Percentiles rank a stretch among this genome's conserved stretches.
Conservation (phyloP, 2,113 vertebrate species). For the Sula dactylatra region DNA sequence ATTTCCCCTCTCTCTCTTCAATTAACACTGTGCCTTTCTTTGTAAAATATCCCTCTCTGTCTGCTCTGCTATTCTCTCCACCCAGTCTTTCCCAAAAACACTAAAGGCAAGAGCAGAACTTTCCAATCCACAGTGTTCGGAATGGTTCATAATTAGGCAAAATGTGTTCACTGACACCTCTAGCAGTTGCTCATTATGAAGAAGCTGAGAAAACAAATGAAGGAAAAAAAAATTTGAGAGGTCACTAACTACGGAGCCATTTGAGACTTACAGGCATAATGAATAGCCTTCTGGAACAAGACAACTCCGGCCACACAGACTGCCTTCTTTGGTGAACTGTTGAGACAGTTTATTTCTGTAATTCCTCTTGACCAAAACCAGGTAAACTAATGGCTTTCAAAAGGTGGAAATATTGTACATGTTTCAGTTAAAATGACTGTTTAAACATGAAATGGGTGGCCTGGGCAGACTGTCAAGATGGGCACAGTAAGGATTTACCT, state of each 20-base stretch:
- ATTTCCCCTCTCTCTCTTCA: background rate
- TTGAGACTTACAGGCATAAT: background rate
- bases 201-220: slow-evolving; percentile 4
- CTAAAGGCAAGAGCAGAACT: background rate
- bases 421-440: background rate
- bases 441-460: background rate
- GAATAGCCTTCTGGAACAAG: background rate
- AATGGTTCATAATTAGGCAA: background rate
- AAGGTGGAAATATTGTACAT: background rate
- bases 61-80: background rate
- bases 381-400: background rate
- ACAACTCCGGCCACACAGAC: background rate
- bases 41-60: background rate
- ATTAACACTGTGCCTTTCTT: background rate
- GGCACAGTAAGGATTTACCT: background rate
- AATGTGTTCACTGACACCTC: slow-evolving; percentile 3
- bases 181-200: background rate
- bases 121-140: background rate
- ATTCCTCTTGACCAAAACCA: background rate
- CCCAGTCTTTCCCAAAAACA: background rate
- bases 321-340: background rate
- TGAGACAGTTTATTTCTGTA: background rate
- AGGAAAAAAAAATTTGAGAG: background rate
- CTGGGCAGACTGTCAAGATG: background rate
- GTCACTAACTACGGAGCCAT: background rate